Percentiles rank a stretch among this genome's conserved stretches.
phyloP scores from a whole-genome alignment of 2,113 vertebrate species.

The Microcebus lehilahytsara region DNA sequence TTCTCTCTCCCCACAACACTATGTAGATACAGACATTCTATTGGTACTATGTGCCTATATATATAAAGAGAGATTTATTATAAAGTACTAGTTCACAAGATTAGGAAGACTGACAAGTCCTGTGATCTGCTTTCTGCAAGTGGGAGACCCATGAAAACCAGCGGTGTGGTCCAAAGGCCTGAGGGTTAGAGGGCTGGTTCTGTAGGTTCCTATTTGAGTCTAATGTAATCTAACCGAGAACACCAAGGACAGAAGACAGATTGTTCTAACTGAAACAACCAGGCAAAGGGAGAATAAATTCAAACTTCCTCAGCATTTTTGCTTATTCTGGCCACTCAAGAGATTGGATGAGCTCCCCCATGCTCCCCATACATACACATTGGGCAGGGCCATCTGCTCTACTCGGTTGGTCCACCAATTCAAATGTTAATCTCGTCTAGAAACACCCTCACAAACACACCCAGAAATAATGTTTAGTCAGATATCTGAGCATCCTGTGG shows the following conservation, averaged over 20 bases:
- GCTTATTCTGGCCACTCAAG: not conserved
- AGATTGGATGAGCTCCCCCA: too few species aligned
- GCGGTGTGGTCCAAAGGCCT: not conserved
- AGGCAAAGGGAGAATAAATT: not conserved
- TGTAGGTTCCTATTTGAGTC: not conserved
- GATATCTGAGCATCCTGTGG: too few species aligned
- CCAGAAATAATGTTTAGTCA: not conserved
- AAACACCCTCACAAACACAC: too few species aligned
- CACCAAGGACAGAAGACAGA: not conserved
- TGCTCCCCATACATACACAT: too few species aligned
- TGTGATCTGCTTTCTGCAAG: not conserved
- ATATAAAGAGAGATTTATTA: not conserved
- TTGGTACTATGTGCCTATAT: not conserved
- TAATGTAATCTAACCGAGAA: fast-evolving
- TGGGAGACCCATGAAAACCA: too few species aligned
- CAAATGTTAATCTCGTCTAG: too few species aligned
- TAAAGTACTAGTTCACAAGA: too few species aligned
- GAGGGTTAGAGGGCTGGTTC: not conserved
- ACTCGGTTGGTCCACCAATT: too few species aligned
- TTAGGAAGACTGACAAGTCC: too few species aligned
- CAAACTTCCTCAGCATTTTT: not conserved
- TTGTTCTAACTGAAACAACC: not conserved
- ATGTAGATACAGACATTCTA: not conserved
- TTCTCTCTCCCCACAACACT: not conserved
- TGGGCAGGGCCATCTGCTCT: too few species aligned